Evolutionary conservation across 2,113 vertebrate genomes (phyloP).

Genomic region (Entosphenus tridentatus): DNA sequence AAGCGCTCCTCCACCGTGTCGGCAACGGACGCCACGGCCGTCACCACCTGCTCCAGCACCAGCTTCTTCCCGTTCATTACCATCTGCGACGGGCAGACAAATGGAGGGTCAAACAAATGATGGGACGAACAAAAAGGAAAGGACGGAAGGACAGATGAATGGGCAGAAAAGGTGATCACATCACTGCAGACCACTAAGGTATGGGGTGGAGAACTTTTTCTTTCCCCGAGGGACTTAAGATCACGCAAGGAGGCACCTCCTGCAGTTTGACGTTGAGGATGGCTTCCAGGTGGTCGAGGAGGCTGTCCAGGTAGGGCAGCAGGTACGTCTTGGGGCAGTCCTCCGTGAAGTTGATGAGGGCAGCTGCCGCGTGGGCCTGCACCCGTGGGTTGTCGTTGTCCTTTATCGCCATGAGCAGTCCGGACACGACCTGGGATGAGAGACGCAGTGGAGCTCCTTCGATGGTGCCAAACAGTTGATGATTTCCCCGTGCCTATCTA

Average conservation of each 20-base stretch:
- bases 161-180: no score
- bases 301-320: constrained; percentile 62
- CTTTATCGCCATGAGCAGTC: constrained; percentile 81
- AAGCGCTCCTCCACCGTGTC: constrained; percentile 96
- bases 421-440: constrained; percentile 50
- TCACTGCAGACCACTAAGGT: no score
- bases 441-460: no score
- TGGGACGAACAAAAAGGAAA: not conserved
- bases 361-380: constrained; percentile 83
- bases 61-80: constrained; percentile 94
- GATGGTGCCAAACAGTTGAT: no score
- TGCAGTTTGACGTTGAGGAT: constrained; percentile 89
- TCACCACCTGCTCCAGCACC: constrained; percentile 96
- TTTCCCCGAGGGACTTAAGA: no score
- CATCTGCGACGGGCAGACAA: constrained; percentile 27
- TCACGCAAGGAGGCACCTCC: constrained; percentile 31
- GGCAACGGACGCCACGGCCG: constrained; percentile 88
- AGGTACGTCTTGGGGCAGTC: constrained; percentile 85
- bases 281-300: constrained; percentile 80
- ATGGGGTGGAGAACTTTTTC: no score
- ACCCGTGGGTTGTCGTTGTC: constrained; percentile 84
- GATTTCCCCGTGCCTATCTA: no score
- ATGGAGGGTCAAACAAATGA: constrained; percentile 6
- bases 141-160: no score
- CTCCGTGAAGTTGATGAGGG: constrained; percentile 94